These are phyloP conservation scores for Hirundichthys speculiger DNA, from an alignment of 2,113 vertebrate species.

Conservation along the genomic window DNA sequence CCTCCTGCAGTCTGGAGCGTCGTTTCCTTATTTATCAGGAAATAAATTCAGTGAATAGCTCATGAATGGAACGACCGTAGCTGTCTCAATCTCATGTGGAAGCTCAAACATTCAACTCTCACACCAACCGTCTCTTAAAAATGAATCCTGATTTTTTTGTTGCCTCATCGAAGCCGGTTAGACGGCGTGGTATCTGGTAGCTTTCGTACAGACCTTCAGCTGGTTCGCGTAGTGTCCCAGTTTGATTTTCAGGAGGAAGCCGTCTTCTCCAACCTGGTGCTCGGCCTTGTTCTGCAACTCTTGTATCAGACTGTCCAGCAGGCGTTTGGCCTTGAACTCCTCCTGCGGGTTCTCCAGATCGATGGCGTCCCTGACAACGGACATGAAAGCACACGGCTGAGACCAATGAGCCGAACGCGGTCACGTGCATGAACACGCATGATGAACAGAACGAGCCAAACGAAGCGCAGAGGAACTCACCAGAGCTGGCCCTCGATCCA, in stretches of 20 bases:
- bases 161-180: neutral
- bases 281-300: constrained; percentile 98
- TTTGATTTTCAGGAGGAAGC: constrained; percentile 98
- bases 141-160: too few species aligned
- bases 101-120: too few species aligned
- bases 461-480: constrained; percentile 71
- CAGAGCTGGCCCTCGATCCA: constrained; percentile 96
- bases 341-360: constrained; percentile 96
- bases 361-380: constrained; percentile 86
- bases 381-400: constrained; percentile 1
- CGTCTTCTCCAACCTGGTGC: constrained; percentile 95
- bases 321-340: constrained; percentile 89
- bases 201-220: constrained; percentile 83
- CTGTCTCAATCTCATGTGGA: too few species aligned
- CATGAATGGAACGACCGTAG: too few species aligned
- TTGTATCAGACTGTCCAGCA: constrained; percentile 94
- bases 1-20: too few species aligned
- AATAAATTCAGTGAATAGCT: too few species aligned
- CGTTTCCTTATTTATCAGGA: too few species aligned
- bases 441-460: neutral
- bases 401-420: neutral
- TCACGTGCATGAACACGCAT: neutral
- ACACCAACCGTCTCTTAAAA: too few species aligned
- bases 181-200: too few species aligned
- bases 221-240: constrained; percentile 96